Conservation (phyloP, 1,140 invertebrate genomes). For the Tribolium castaneum region DNA sequence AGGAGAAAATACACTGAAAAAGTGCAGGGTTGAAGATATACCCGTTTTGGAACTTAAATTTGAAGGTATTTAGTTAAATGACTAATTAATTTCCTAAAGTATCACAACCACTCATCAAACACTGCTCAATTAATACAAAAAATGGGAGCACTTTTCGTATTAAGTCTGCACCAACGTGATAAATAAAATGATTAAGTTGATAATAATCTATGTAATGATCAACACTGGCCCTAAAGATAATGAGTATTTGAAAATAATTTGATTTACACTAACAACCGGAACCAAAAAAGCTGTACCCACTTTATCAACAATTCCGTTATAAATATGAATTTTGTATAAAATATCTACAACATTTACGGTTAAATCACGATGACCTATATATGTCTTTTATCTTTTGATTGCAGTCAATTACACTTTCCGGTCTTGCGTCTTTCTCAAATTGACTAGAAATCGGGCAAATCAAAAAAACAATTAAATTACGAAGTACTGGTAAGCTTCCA, state of each 20-base stretch:
- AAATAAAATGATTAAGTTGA: conserved; percentile 16
- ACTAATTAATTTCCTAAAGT: conserved; percentile 22
- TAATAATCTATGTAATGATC: conserved; percentile 8
- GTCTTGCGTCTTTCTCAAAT: background rate
- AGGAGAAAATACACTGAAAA: conserved; percentile 7
- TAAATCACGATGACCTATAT: conserved; percentile 18
- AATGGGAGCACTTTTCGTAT: background rate
- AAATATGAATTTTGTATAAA: conserved; percentile 17
- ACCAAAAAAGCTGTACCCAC: conserved; percentile 5
- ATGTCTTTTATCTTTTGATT: conserved; percentile 16
- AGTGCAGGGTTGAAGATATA: conserved; percentile 39
- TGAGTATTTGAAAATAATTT: conserved; percentile 27
- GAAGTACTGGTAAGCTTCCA: conserved; percentile 67
- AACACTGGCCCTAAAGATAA: conserved; percentile 38
- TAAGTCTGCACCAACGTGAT: background rate
- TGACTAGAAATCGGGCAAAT: conserved; percentile 17
- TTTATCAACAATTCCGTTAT: background rate
- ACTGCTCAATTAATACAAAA: conserved; percentile 3
- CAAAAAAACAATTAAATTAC: background rate
- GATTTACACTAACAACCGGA: conserved; percentile 10
- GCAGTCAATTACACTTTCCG: background rate
- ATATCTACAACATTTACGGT: conserved; percentile 32
- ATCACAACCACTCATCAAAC: conserved; percentile 34
- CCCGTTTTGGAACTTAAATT: conserved; percentile 41
- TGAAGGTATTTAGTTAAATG: conserved; percentile 18